phyloP scores from a whole-genome alignment of 2,113 vertebrate species.

The Erpornis zantholeuca region DNA sequence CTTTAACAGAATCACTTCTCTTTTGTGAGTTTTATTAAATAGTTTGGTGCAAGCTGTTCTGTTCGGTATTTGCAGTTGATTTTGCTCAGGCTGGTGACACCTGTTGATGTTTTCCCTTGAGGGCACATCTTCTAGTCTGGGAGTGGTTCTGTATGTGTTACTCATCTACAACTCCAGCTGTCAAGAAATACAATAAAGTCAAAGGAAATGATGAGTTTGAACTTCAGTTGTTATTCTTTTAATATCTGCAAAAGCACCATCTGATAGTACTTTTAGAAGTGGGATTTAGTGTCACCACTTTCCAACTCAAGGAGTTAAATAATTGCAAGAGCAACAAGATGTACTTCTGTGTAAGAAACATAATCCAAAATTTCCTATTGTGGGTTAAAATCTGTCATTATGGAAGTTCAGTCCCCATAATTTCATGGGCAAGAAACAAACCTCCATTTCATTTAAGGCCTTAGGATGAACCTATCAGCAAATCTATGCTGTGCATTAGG shows the following conservation, averaged over 20 bases:
- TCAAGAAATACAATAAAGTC: not conserved
- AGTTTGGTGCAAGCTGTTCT: not conserved
- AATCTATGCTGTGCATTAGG: not conserved
- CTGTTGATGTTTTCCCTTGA: not conserved
- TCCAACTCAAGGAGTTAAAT: not conserved
- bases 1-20: not conserved
- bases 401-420: not conserved
- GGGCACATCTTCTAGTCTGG: not conserved
- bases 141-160: not conserved
- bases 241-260: not conserved
- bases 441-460: not conserved
- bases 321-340: not conserved
- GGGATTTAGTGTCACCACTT: not conserved
- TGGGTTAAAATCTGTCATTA: not conserved
- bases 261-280: not conserved
- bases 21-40: not conserved
- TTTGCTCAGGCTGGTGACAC: not conserved
- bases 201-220: not conserved
- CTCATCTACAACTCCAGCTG: not conserved
- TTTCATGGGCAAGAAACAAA: not conserved
- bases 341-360: not conserved
- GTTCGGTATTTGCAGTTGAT: not conserved
- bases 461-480: not conserved
- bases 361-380: not conserved
- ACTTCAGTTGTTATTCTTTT: not conserved